Conservation (phyloP, 2,888 invertebrate genomes). For the Leptopilina myrica region DNA sequence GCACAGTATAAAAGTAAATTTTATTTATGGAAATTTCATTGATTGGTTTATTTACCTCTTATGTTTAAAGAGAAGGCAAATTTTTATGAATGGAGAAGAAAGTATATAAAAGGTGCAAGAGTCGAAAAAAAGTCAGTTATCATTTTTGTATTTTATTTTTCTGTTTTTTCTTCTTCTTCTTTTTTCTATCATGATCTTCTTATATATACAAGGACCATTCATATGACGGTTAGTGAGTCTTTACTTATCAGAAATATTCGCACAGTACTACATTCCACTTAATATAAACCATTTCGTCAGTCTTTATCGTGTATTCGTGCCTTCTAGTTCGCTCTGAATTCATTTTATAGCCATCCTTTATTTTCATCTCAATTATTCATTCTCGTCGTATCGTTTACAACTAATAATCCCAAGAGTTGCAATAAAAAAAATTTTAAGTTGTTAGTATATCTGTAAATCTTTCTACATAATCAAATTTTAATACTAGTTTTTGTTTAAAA, state of each 20-base stretch:
- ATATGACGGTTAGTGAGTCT: slow-evolving; percentile 43
- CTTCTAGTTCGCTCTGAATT: slow-evolving; percentile 34
- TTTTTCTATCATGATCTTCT: not conserved
- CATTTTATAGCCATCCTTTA: not conserved
- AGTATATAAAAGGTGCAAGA: not conserved
- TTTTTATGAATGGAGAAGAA: not conserved
- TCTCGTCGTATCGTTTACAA: not conserved
- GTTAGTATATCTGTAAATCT: no score
- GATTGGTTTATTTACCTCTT: not conserved
- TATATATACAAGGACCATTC: slow-evolving; percentile 24
- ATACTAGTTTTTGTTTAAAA: no score
- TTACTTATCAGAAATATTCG: slow-evolving; percentile 54
- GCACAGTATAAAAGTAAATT: not conserved
- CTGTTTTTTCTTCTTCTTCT: not conserved
- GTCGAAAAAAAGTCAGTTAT: not conserved
- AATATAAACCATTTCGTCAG: slow-evolving; percentile 46
- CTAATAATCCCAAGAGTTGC: not conserved
- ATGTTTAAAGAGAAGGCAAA: not conserved
- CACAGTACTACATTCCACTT: slow-evolving; percentile 27
- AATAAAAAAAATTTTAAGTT: not conserved
- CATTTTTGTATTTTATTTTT: not conserved
- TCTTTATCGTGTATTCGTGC: slow-evolving; percentile 53
- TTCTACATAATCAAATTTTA: no score
- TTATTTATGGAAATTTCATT: not conserved
- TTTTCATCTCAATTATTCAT: not conserved